Conservation (phyloP, 2,113 vertebrate genomes). For the Chaenocephalus aceratus region DNA sequence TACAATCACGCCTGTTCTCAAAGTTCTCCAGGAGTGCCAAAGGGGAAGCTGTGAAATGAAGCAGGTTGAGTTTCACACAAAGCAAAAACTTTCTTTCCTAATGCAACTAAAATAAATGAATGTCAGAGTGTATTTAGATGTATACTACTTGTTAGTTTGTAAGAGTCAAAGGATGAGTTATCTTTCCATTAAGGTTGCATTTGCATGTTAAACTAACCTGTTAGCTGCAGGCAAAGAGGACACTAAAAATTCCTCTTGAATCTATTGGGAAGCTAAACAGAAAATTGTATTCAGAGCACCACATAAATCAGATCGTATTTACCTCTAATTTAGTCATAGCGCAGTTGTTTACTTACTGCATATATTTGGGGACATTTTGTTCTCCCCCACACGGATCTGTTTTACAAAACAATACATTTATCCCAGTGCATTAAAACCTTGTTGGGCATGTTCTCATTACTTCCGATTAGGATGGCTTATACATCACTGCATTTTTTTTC, state of each 20-base stretch:
- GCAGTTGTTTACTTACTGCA: conserved; percentile 43
- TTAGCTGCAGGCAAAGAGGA: conserved; percentile 32
- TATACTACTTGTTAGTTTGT: neutral
- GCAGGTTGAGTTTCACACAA: neutral
- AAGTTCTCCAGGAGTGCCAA: neutral
- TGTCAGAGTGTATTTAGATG: conserved; percentile 14
- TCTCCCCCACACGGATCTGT: neutral
- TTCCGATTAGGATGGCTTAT: conserved; percentile 57
- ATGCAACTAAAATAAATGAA: neutral
- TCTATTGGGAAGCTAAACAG: conserved; percentile 16
- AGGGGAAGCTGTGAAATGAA: conserved; percentile 27
- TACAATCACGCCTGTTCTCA: conserved; percentile 12
- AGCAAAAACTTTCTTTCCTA: conserved; percentile 3
- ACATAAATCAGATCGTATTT: conserved; percentile 47
- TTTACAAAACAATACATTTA: conserved; percentile 13
- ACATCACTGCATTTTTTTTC: conserved; percentile 40
- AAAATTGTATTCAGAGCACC: conserved; percentile 36
- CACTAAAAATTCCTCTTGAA: conserved; percentile 15
- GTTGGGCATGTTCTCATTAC: conserved; percentile 51
- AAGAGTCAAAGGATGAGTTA: conserved; percentile 26
- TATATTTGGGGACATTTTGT: conserved; percentile 34
- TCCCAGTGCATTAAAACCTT: conserved; percentile 16
- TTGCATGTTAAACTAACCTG: conserved; percentile 49
- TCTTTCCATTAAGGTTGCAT: conserved; percentile 36
- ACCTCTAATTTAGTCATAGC: conserved; percentile 42